A percentile compares a stretch with the other conserved stretches of the same genome.
Conservation (phyloP, 2,113 vertebrate genomes). For the Shinisaurus crocodilurus region DNA sequence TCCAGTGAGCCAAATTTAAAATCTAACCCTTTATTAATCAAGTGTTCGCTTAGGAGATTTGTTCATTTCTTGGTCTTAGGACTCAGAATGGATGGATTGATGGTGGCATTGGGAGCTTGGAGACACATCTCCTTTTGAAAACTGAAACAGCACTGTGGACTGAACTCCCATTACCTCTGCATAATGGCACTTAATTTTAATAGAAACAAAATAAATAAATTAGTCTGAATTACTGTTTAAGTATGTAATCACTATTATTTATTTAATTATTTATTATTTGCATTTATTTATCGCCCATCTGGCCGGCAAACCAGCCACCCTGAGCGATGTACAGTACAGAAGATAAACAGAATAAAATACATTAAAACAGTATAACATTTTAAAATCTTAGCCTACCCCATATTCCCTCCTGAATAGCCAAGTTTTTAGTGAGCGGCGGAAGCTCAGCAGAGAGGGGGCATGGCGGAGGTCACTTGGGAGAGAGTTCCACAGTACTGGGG, state of each 20-base stretch:
- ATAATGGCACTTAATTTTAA: neutral
- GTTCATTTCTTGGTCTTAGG: constrained; percentile 40
- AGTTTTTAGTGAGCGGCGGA: too few species aligned
- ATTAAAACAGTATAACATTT: too few species aligned
- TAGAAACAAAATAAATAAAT: neutral
- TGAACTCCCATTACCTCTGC: neutral
- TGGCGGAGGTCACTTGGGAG: too few species aligned
- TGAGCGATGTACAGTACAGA: too few species aligned
- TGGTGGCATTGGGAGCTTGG: constrained; percentile 56
- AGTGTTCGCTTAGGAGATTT: constrained; percentile 42
- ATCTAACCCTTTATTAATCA: constrained; percentile 68
- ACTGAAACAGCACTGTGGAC: constrained; percentile 46
- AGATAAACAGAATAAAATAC: too few species aligned
- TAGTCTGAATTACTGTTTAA: neutral
- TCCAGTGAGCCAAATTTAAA: constrained; percentile 59
- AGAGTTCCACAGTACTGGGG: too few species aligned
- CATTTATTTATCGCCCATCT: too few species aligned
- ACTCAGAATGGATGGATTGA: constrained; percentile 28
- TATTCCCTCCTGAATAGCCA: too few species aligned
- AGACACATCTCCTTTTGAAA: constrained; percentile 57
- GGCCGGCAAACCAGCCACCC: too few species aligned
- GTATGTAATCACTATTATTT: neutral
- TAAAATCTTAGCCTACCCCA: too few species aligned
- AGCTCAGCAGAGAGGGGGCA: too few species aligned
- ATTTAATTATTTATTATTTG: too few species aligned